These are phyloP conservation scores for Rotaria sp. DNA, from an alignment of 2,888 invertebrate species.

Conservation along the genomic window DNA sequence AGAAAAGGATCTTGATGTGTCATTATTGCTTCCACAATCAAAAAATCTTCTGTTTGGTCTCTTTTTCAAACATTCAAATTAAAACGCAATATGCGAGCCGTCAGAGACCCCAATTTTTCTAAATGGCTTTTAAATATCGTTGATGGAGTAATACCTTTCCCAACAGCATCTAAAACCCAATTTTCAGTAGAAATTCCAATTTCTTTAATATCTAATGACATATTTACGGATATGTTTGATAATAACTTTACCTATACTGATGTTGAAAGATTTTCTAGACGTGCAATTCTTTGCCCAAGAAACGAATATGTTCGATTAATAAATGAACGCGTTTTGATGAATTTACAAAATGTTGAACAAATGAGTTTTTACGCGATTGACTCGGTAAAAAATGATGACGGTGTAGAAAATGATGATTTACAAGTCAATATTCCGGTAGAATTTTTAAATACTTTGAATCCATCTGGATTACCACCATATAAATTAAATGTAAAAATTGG, in stretches of 20 bases:
- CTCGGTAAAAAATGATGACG: background rate
- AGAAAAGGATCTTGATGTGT: background rate
- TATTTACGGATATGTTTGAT: too few relatives aligned
- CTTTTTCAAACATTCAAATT: too few relatives aligned
- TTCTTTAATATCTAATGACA: too few relatives aligned
- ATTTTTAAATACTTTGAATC: conserved; percentile 42
- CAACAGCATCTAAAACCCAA: background rate
- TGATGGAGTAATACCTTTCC: background rate
- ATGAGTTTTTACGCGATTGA: too few relatives aligned
- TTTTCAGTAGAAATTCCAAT: too few relatives aligned
- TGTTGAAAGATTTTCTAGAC: background rate
- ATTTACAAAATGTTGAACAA: background rate
- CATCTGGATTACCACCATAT: conserved; percentile 42
- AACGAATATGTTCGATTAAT: background rate
- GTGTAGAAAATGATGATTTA: background rate
- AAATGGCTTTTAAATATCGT: background rate
- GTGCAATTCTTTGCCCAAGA: background rate
- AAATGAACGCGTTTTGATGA: background rate
- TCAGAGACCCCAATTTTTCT: background rate
- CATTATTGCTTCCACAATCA: background rate
- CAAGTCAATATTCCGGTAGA: conserved; percentile 40
- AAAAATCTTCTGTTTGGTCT: background rate
- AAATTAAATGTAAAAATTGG: conserved; percentile 42
- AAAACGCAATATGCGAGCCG: background rate
- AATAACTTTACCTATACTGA: too few relatives aligned